Base-by-base conservation (phyloP, 2,797 vertebrate species). In the Cryptoprocta ferox region DNA sequence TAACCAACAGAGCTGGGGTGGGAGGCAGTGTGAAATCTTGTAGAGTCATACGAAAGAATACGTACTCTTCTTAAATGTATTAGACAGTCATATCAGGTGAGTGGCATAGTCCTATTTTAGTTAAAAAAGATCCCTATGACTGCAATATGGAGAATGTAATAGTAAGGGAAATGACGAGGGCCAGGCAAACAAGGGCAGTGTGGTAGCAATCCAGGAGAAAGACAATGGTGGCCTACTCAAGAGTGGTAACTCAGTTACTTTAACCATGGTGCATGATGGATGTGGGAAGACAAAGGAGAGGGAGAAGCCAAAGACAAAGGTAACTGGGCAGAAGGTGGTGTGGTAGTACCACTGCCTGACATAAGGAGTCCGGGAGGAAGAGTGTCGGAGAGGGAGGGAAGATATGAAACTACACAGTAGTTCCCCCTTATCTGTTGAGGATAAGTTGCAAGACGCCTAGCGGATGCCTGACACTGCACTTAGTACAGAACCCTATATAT, bases 51-150 rank as follows among this genome's bases (percentile, higher is more conserved):
- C 4, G 84, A 95, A 93, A 83, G 35, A 53, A 71, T 75, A 0
- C 75, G 13, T 66, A 75, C 68, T 91, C 53, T 94, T 91, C 66
- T 48, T 68, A 84, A 96, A 63, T 79, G 12, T 80, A 93, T 70
- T 21, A 66, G 70, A 92, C 37, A 94, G 14, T 89, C 35, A 26
- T 80, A 92, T 70, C 73, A 89, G 30, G 61, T 61, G 30, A 89
- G 39, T 75, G 26, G 59, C 26, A 79, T 16, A 93, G 79, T 80
- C 39, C 26, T 37, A 83, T 61, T 91, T 63, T 68, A 24, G 19
- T 95, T 93, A 56, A 37, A 88, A 96, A 80, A 73, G 28, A 94
- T 75, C 78, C 68, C 26, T 45, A 66, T 30, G 48, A 56, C 16
- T 91, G 30, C 35, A 88, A 68, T 45, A 80, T 50, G 21, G 26